Conservation (phyloP, 2,888 invertebrate species). For the Aphrophora alni region DNA sequence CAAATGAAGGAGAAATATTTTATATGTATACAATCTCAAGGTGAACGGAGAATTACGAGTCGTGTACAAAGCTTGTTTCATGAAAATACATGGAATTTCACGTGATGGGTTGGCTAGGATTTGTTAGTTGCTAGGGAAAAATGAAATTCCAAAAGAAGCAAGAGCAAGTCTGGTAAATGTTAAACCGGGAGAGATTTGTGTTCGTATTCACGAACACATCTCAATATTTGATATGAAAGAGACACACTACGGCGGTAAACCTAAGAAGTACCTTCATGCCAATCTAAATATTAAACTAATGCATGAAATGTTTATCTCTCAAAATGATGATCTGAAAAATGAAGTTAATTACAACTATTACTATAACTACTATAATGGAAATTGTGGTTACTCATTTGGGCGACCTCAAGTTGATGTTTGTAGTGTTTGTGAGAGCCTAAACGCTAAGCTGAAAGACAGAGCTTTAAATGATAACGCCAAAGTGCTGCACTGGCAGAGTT, state of each 20-base stretch:
- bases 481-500: neutral
- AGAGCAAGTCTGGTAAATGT: constrained; percentile 39
- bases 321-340: constrained; percentile 19
- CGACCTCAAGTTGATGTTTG: constrained; percentile 49
- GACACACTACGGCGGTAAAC: constrained; percentile 46
- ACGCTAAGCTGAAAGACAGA: constrained; percentile 44
- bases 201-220: constrained; percentile 28
- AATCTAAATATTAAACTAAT: constrained; percentile 9
- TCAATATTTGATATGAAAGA: constrained; percentile 39
- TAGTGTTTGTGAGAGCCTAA: constrained; percentile 45
- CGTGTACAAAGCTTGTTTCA: constrained; percentile 29
- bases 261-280: constrained; percentile 47
- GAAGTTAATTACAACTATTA: constrained; percentile 32
- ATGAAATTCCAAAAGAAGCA: constrained; percentile 43
- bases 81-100: constrained; percentile 36
- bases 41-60: constrained; percentile 15
- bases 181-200: constrained; percentile 35
- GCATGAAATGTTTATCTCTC: constrained; percentile 20
- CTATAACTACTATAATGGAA: constrained; percentile 40
- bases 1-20: constrained; percentile 9
- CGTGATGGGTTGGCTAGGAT: constrained; percentile 35
- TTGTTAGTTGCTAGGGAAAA: constrained; percentile 31
- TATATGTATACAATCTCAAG: constrained; percentile 31
- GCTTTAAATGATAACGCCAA: constrained; percentile 44
- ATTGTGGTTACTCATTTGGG: constrained; percentile 48